These are phyloP conservation scores for Athalia cordata DNA, from an alignment of 2,888 invertebrate species.

Conservation along the genomic window DNA sequence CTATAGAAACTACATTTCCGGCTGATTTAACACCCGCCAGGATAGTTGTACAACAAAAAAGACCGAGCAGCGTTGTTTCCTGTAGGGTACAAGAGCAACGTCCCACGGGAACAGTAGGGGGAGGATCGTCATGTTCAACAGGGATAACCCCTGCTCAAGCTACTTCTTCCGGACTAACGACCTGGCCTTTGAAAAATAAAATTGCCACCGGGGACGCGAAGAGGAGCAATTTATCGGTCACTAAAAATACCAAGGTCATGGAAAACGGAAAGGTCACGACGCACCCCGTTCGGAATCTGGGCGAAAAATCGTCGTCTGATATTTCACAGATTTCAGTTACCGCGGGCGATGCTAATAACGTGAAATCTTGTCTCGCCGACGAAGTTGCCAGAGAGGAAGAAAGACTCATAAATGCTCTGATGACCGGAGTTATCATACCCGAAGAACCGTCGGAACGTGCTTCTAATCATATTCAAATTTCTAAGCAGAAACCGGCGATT, in stretches of 20 bases:
- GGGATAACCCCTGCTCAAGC: slow-evolving; percentile 45
- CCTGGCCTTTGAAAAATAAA: slow-evolving; percentile 80
- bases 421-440: slow-evolving; percentile 81
- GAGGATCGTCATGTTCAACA: no score
- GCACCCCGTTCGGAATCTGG: slow-evolving; percentile 46
- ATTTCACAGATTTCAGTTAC: slow-evolving; percentile 39
- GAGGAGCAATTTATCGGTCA: slow-evolving; percentile 50
- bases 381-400: slow-evolving; percentile 90
- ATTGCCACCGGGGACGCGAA: slow-evolving; percentile 71
- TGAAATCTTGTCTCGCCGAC: slow-evolving; percentile 75
- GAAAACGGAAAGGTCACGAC: slow-evolving; percentile 52
- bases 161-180: slow-evolving; percentile 72
- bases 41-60: slow-evolving; percentile 72
- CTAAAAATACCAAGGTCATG: slow-evolving; percentile 48
- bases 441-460: slow-evolving; percentile 70
- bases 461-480: slow-evolving; percentile 36
- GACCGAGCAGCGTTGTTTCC: slow-evolving; percentile 71
- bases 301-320: background rate
- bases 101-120: slow-evolving; percentile 61
- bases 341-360: slow-evolving; percentile 50
- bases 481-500: slow-evolving; percentile 66
- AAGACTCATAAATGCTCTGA: slow-evolving; percentile 84
- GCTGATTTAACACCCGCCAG: slow-evolving; percentile 77
- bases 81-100: slow-evolving; percentile 51
- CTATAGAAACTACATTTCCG: slow-evolving; percentile 80